Base-by-base conservation (phyloP, 2,113 vertebrate genomes). In the Sitta europaea region DNA sequence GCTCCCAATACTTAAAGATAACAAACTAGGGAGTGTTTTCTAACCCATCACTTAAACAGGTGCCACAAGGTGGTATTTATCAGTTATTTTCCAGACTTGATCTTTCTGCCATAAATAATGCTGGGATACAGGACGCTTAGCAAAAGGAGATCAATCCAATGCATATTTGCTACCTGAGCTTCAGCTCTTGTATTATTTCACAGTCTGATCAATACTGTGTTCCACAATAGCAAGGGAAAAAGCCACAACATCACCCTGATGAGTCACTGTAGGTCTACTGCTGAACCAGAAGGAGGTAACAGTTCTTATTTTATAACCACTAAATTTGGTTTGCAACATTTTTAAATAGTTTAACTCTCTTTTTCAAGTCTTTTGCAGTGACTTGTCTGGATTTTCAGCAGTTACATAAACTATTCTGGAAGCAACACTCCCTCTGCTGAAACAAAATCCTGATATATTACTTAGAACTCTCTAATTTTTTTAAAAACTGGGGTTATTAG, bases 151-250 rank as follows among this genome's bases (percentile, higher is more conserved):
- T 98, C 98, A 98, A 98, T 98, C 97, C 96, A 97, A 96, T 97
- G 98, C 96, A 97, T 98, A 98, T 98, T 97, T 98, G 98, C 98
- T 98, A 98, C 98, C 98, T 98, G 98, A 98, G 98, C 98, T 98
- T 98, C 97, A 98, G 98, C 98, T 98, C 95, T 96, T 98, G 96
- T 98, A 97, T 98, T 97, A 97, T 98, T 98, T 98, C 98, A 98
- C 97, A 88, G 96, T 94, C 98, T 97, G 98, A 99, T 99, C 99
- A 97, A 99, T 99, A 98, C 23, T 2, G 5, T 54, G 91, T 97
- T 97, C 97, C 91, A 76, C 96, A 96, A 97, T 43, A 97, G 94
- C 97, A 85, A 77, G 35, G 57, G 66, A 68, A 95, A 98, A 97
- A 97, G 96, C 96, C 95, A 75, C 95, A 95, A 59, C 96, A 98